These are phyloP conservation scores for Apogon hyalosoma DNA, from an alignment of 2,797 vertebrate genomes.

Conservation along the genomic window DNA sequence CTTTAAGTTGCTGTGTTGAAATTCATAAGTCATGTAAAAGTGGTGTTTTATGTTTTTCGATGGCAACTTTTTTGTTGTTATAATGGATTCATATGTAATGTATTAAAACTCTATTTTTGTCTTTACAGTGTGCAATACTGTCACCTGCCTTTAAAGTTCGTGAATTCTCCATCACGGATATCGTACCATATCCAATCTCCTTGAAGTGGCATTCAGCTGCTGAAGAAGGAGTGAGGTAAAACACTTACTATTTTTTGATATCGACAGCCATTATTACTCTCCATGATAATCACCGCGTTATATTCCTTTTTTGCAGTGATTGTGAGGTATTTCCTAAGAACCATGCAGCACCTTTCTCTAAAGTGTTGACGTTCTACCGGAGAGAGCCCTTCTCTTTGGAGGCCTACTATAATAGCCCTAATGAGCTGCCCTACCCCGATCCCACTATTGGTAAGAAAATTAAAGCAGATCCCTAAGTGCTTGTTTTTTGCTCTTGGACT, in stretches of 20 bases:
- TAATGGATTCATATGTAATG: not conserved
- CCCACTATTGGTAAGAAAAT: constrained; percentile 89
- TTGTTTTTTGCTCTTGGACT: too few relatives aligned
- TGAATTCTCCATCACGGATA: constrained; percentile 97
- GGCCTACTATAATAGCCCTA: constrained; percentile 91
- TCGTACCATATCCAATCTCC: constrained; percentile 92
- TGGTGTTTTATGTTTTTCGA: not conserved
- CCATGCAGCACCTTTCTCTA: constrained; percentile 96
- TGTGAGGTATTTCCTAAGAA: constrained; percentile 97
- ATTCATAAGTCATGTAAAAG: not conserved
- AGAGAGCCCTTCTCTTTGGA: constrained; percentile 95
- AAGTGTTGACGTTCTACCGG: constrained; percentile 97
- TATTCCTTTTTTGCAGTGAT: constrained; percentile 84
- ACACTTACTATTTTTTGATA: not conserved
- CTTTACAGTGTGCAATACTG: constrained; percentile 93
- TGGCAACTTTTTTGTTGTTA: not conserved
- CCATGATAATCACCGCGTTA: not conserved
- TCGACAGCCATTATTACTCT: not conserved
- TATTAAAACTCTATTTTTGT: constrained; percentile 22
- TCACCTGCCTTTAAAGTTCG: constrained; percentile 99
- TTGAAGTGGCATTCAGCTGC: constrained; percentile 97
- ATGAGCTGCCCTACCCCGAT: constrained; percentile 94
- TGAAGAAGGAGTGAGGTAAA: constrained; percentile 93
- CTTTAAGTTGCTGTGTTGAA: not conserved
- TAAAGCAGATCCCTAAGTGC: too few relatives aligned